These are phyloP conservation scores for Cyphomyrmex costatus DNA, from an alignment of 1,140 invertebrate genomes.

Conservation along the genomic window DNA sequence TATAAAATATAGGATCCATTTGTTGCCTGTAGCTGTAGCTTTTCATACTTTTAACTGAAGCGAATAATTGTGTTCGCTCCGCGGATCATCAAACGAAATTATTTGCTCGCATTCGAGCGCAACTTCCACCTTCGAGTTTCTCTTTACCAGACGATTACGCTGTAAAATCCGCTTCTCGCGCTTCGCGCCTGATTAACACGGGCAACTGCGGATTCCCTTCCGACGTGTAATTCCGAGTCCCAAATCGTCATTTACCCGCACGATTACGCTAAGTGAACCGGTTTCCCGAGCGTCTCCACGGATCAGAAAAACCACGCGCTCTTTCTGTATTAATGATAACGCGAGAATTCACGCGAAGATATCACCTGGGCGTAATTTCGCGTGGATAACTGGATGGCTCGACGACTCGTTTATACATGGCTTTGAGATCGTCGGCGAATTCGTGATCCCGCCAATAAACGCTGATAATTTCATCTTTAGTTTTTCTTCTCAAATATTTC, in stretches of 20 bases:
- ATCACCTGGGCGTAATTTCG: conserved; percentile 10
- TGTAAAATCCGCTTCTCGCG: conserved; percentile 57
- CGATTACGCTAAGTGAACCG: conserved; percentile 25
- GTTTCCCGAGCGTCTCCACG: not conserved
- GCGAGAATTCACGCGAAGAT: conserved; percentile 38
- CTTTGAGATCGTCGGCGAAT: not conserved
- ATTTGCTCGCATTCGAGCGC: conserved; percentile 16
- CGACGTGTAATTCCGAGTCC: conserved; percentile 5
- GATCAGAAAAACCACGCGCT: conserved; percentile 16
- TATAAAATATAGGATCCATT: conserved; percentile 30
- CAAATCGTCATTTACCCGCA: conserved; percentile 44
- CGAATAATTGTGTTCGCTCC: conserved; percentile 32
- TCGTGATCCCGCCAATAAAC: conserved; percentile 13
- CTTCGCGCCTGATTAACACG: conserved; percentile 52
- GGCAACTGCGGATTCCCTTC: conserved; percentile 4
- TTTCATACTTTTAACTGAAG: not conserved
- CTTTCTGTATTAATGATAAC: conserved; percentile 28
- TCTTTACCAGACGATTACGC: conserved; percentile 40
- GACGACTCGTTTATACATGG: not conserved
- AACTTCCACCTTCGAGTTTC: conserved; percentile 4
- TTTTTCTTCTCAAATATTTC: not conserved
- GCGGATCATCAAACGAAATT: conserved; percentile 31
- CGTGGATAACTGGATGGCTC: not conserved
- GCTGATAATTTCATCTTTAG: not conserved
- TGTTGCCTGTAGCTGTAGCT: too few species aligned